A percentile compares a stretch with the other conserved stretches of the same genome.
phyloP scores from a whole-genome alignment of 2,797 vertebrate genomes.

The Siniperca scherzeri region DNA sequence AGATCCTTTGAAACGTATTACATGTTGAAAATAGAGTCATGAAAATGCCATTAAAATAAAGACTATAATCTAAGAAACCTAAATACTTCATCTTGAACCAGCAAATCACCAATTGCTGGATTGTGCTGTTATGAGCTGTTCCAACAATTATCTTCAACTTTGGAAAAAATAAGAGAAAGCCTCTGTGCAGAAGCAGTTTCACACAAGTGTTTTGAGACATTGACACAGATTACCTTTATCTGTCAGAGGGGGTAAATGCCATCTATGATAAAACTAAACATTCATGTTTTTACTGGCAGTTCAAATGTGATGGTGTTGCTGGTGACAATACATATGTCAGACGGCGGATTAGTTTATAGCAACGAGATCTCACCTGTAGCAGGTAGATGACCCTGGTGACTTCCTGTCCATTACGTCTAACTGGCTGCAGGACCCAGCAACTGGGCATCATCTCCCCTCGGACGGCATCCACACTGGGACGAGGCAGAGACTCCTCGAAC shows the following conservation, averaged over 20 bases:
- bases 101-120: neutral
- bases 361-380: constrained; percentile 88
- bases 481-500: constrained; percentile 93
- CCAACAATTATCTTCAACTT: constrained; percentile 8
- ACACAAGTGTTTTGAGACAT: neutral
- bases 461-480: constrained; percentile 89
- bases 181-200: neutral
- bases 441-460: constrained; percentile 96
- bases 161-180: neutral
- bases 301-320: neutral
- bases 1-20: neutral
- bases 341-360: neutral
- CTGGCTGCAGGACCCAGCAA: constrained; percentile 93
- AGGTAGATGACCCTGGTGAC: constrained; percentile 91
- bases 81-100: neutral
- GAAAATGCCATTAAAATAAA: neutral
- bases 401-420: constrained; percentile 85
- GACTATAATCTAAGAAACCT: no score
- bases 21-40: neutral
- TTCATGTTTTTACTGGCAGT: neutral
- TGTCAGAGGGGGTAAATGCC: neutral
- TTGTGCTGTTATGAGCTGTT: neutral
- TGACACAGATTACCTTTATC: neutral
- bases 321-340: neutral
- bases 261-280: neutral